Base-by-base conservation (phyloP, 2,797 vertebrate species). In the Acanthis flammea region DNA sequence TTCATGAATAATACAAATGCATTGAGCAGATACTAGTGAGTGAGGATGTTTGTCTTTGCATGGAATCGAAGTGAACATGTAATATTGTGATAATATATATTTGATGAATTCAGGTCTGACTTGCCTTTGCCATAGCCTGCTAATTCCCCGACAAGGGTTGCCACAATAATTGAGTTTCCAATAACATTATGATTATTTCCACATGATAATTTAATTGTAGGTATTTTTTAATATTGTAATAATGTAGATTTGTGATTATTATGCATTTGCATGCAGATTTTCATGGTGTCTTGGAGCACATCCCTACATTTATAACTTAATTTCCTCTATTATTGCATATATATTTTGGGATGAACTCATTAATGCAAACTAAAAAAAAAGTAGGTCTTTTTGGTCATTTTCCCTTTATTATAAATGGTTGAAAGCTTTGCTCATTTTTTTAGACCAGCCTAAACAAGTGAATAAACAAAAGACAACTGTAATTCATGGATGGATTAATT, bases 101-200 rank as follows among this genome's bases (percentile, higher is more conserved):
- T 99, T 99, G 99, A 99, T 99, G 99, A 99, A 99, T 99, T 99
- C 98, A 98, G 98, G 98, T 98, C 98, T 98, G 99, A 99, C 99
- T 99, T 98, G 98, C 98, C 98, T 99, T 99, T 98, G 99, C 99
- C 98, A 99, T 99, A 98, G 98, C 99, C 98, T 99, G 99, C 99
- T 99, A 99, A 99, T 99, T 99, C 99, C 98, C 98, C 97, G 98
- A 99, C 99, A 99, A 98, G 98, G 99, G 98, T 99, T 99, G 99
- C 98, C 98, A 99, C 98, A 97, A 97, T 99, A 99, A 99, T 99
- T 99, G 99, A 99, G 99, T 99, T 99, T 99, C 98, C 99, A 99
- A 99, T 99, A 99, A 99, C 99, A 99, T 99, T 99, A 99, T 99
- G 99, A 99, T 99, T 99, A 99, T 99, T 99, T 98, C 98, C 98